phyloP scores from a whole-genome alignment of 2,797 vertebrate genomes.

The Gallinago stenura region DNA sequence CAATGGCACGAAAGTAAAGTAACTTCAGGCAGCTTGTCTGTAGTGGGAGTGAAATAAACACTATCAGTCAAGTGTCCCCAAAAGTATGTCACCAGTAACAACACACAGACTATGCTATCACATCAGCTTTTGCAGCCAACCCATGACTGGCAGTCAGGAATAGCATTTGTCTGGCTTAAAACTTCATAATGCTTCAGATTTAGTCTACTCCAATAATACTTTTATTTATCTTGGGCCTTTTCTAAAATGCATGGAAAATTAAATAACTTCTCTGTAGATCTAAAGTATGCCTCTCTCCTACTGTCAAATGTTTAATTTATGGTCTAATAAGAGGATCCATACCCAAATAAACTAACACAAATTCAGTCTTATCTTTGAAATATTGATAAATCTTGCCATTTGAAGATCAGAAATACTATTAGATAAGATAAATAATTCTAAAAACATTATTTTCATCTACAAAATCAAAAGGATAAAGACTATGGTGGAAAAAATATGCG shows the following conservation, averaged over 20 bases:
- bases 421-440: neutral
- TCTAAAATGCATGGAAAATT: neutral
- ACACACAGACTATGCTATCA: neutral
- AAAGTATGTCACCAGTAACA: neutral
- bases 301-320: neutral
- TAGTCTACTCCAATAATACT: neutral
- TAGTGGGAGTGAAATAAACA: slow-evolving; percentile 2
- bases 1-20: slow-evolving; percentile 11
- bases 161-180: neutral
- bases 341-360: neutral
- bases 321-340: neutral
- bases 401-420: neutral
- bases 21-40: neutral
- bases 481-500: neutral
- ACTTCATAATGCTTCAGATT: neutral
- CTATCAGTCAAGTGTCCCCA: neutral
- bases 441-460: neutral
- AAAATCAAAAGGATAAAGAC: neutral
- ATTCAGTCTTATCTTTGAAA: neutral
- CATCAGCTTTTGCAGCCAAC: neutral
- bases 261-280: neutral
- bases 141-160: neutral
- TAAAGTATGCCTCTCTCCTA: neutral
- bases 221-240: neutral
- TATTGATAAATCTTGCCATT: neutral